These are phyloP conservation scores for Trichonephila clavipes DNA, from an alignment of 1,140 invertebrate genomes.

Conservation along the genomic window DNA sequence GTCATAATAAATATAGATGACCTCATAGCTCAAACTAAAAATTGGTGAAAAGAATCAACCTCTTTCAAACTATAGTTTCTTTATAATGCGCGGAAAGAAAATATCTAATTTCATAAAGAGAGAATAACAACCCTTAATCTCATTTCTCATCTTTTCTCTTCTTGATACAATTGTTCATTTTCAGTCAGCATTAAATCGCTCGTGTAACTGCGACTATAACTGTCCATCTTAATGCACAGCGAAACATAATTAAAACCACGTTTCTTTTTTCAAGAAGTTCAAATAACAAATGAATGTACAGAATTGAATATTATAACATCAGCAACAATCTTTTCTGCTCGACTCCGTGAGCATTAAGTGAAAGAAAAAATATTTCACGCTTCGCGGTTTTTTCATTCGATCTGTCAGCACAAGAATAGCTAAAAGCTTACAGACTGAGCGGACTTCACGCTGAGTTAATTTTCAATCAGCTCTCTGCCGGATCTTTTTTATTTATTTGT, in stretches of 20 bases:
- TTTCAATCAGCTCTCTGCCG: constrained; percentile 64
- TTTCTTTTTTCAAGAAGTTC: background rate
- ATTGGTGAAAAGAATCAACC: background rate
- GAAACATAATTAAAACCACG: constrained; percentile 47
- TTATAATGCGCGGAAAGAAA: background rate
- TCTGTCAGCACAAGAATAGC: constrained; percentile 68
- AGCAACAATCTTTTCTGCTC: constrained; percentile 31
- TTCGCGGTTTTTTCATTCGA: constrained; percentile 65
- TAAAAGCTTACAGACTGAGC: constrained; percentile 55
- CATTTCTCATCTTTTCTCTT: background rate
- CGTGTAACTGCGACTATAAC: constrained; percentile 37
- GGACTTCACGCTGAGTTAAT: constrained; percentile 69
- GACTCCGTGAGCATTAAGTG: constrained; percentile 56
- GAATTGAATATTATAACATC: constrained; percentile 67
- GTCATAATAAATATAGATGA: too few species aligned
- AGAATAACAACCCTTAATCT: constrained; percentile 14
- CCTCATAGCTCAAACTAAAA: background rate
- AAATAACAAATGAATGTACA: constrained; percentile 33
- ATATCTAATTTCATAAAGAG: background rate
- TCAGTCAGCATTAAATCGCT: constrained; percentile 27
- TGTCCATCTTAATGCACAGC: constrained; percentile 20
- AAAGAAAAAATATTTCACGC: constrained; percentile 68
- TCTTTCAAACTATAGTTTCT: background rate
- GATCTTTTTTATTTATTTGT: constrained; percentile 44
- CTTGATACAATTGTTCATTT: constrained; percentile 19